Conservation (phyloP, 2,888 invertebrate species). For the Drosophila colorata region DNA sequence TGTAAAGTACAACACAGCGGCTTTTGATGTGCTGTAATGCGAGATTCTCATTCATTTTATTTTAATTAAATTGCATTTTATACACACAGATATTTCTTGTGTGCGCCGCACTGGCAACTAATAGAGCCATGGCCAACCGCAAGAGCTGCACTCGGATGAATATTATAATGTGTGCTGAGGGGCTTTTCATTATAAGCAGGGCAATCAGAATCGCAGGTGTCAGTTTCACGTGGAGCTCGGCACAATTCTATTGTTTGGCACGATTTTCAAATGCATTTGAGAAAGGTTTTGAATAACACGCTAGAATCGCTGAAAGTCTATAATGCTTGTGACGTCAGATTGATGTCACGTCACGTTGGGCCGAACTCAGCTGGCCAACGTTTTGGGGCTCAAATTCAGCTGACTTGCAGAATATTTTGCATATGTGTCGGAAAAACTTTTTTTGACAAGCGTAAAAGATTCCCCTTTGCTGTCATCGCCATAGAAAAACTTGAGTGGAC, state of each 20-base stretch:
- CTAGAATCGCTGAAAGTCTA: not conserved
- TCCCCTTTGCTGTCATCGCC: not conserved
- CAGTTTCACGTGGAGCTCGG: slow-evolving; percentile 35
- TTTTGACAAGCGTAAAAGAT: not conserved
- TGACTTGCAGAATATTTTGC: slow-evolving; percentile 37
- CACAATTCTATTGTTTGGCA: slow-evolving; percentile 24
- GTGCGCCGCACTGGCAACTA: slow-evolving; percentile 25
- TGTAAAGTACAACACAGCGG: slow-evolving; percentile 8
- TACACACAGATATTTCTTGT: slow-evolving; percentile 6
- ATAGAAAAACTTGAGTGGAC: not conserved
- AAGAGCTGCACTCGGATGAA: slow-evolving; percentile 20
- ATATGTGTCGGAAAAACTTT: slow-evolving; percentile 29
- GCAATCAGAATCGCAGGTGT: slow-evolving; percentile 52
- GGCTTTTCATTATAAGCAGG: slow-evolving; percentile 30
- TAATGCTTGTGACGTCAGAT: slow-evolving; percentile 47
- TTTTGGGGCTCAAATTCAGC: slow-evolving; percentile 28
- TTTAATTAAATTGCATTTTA: slow-evolving; percentile 68
- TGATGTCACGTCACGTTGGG: slow-evolving; percentile 21
- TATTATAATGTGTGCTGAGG: slow-evolving; percentile 33
- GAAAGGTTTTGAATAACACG: slow-evolving; percentile 58
- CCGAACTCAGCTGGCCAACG: slow-evolving; percentile 28
- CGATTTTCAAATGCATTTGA: slow-evolving; percentile 55
- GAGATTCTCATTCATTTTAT: slow-evolving; percentile 51
- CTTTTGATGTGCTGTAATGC: slow-evolving; percentile 49
- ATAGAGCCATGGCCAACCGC: slow-evolving; percentile 45